phyloP scores from a whole-genome alignment of 1,140 invertebrate genomes.

The Atta colombica region DNA sequence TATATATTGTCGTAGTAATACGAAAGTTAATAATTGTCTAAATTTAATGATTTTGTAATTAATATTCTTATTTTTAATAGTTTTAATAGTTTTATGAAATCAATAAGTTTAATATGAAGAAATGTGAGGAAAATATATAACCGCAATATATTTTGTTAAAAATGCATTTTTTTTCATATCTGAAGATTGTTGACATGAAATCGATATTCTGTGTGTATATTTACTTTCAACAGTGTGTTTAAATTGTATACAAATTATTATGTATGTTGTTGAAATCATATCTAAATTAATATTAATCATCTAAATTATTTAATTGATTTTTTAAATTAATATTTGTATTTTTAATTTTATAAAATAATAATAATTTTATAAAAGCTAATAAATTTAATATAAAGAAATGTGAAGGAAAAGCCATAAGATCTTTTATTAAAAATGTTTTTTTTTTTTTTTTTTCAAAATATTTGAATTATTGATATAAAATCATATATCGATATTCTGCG shows the following conservation, averaged over 20 bases:
- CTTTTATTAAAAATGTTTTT: background rate
- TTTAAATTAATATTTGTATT: background rate
- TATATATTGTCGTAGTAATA: background rate
- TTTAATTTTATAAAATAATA: too few relatives aligned
- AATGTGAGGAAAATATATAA: background rate
- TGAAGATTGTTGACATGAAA: slow-evolving; percentile 20
- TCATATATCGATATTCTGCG: background rate
- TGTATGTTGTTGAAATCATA: too few relatives aligned
- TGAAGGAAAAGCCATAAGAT: background rate
- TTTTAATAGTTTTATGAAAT: background rate
- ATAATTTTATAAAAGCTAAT: slow-evolving; percentile 7
- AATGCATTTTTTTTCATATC: slow-evolving; percentile 9
- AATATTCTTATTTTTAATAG: background rate
- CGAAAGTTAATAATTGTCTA: background rate
- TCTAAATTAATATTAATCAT: background rate
- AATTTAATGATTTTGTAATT: slow-evolving; percentile 1
- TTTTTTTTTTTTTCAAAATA: background rate
- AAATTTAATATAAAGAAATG: background rate
- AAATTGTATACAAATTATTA: too few relatives aligned
- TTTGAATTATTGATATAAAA: slow-evolving; percentile 25
- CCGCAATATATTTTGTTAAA: background rate
- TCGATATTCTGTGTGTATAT: background rate
- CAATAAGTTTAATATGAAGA: background rate
- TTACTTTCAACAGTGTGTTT: too few relatives aligned
- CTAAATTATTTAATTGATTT: slow-evolving; percentile 2